A percentile compares a stretch with the other conserved stretches of the same genome.
These are phyloP conservation scores for Hucho hucho DNA, from an alignment of 2,113 vertebrate genomes.

Conservation along the genomic window DNA sequence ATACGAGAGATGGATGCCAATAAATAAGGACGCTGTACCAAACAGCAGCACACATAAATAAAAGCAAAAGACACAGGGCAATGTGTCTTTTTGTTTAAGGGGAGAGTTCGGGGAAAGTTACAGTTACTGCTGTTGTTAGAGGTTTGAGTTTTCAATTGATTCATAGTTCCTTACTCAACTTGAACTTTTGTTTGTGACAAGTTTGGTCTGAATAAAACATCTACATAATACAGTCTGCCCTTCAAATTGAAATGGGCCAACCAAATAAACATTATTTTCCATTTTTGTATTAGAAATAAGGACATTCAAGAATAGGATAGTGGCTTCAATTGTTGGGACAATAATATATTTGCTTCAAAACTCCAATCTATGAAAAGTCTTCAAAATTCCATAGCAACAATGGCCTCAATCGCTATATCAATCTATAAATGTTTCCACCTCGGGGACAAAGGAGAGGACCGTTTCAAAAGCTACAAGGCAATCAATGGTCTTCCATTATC, in stretches of 20 bases:
- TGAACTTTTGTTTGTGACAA: too few relatives aligned
- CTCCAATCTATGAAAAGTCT: neutral
- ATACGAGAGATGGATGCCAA: neutral
- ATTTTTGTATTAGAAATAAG: neutral
- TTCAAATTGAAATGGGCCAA: neutral
- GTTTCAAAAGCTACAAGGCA: neutral
- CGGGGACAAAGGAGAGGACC: neutral
- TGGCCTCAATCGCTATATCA: neutral
- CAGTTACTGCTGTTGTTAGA: too few relatives aligned
- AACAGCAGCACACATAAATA: neutral
- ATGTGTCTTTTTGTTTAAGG: too few relatives aligned
- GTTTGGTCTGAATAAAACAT: too few relatives aligned
- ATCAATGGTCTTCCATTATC: conserved; percentile 4
- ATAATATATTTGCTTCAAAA: neutral
- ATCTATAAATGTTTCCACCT: neutral
- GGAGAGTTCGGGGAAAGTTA: too few relatives aligned
- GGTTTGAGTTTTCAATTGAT: too few relatives aligned
- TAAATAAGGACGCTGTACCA: neutral
- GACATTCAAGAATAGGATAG: neutral
- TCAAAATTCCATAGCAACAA: neutral
- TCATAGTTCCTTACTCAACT: too few relatives aligned
- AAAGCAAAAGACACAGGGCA: too few relatives aligned
- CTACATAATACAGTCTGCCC: neutral
- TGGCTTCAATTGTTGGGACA: neutral
- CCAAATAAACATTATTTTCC: neutral